Evolutionary conservation across 2,888 invertebrate species (phyloP).

Genomic region (Coelogynopora nodosa): DNA sequence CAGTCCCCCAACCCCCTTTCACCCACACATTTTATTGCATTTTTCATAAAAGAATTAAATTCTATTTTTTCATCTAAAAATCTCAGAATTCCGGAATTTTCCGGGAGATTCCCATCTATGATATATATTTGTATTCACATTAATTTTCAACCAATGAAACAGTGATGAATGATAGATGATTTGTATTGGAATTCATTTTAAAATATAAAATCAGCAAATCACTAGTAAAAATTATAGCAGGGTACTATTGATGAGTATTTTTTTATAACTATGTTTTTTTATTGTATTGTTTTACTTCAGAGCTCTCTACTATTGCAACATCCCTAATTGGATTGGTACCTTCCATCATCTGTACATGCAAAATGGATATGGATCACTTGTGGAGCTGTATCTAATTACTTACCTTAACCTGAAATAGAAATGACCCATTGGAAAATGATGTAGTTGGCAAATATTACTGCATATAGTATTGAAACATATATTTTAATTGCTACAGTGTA

Average conservation of each 20-base stretch:
- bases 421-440: neutral
- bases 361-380: slow-evolving; percentile 27
- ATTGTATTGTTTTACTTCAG: slow-evolving; percentile 28
- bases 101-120: no score
- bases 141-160: no score
- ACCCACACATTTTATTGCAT: no score
- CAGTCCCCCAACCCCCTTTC: no score
- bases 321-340: slow-evolving; percentile 17
- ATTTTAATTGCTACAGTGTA: slow-evolving; percentile 26
- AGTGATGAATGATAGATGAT: no score
- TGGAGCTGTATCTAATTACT: slow-evolving; percentile 26
- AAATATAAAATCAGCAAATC: no score
- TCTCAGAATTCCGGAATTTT: no score
- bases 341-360: slow-evolving; percentile 14
- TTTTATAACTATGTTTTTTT: slow-evolving; percentile 31
- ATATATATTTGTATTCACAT: no score
- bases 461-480: slow-evolving; percentile 20
- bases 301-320: slow-evolving; percentile 29
- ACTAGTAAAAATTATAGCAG: no score
- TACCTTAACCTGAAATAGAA: slow-evolving; percentile 5
- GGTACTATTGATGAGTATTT: neutral
- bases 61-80: no score
- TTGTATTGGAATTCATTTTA: no score
- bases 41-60: no score
- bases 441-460: slow-evolving; percentile 9